These are phyloP conservation scores for Heterodera carotae DNA, from an alignment of 1,140 invertebrate species.

Conservation along the genomic window DNA sequence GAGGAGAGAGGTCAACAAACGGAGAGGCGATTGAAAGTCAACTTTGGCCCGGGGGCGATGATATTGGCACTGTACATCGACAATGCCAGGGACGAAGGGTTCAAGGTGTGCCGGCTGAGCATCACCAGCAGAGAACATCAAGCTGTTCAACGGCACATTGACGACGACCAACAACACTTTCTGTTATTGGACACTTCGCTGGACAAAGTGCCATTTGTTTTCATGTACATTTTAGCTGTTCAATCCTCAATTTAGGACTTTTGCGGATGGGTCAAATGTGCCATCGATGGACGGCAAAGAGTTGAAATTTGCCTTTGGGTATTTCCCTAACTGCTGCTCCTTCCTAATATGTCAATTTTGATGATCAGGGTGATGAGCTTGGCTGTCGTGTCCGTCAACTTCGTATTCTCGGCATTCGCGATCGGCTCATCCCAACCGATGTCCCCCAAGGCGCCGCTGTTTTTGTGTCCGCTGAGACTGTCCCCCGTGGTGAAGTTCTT, in stretches of 20 bases:
- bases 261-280: constrained; percentile 83
- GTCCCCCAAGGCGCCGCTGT: neutral
- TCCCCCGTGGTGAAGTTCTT: constrained; percentile 50
- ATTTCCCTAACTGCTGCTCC: neutral
- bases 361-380: constrained; percentile 71
- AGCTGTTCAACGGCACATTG: neutral
- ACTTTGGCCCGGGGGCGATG: constrained; percentile 35
- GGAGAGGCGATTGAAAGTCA: constrained; percentile 81
- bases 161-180: neutral
- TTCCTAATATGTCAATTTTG: constrained; percentile 68
- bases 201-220: constrained; percentile 25
- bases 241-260: constrained; percentile 69
- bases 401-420: constrained; percentile 29
- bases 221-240: constrained; percentile 68
- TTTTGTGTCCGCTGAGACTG: neutral
- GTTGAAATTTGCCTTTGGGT: constrained; percentile 68
- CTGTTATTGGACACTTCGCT: constrained; percentile 27
- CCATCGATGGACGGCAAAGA: constrained; percentile 72
- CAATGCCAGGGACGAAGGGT: constrained; percentile 57
- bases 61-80: constrained; percentile 58
- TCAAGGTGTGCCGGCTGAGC: constrained; percentile 35
- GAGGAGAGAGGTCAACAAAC: constrained; percentile 74
- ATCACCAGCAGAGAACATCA: neutral
- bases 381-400: constrained; percentile 45
- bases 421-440: neutral